phyloP scores from a whole-genome alignment of 2,797 vertebrate genomes.

The Macropodus opercularis region DNA sequence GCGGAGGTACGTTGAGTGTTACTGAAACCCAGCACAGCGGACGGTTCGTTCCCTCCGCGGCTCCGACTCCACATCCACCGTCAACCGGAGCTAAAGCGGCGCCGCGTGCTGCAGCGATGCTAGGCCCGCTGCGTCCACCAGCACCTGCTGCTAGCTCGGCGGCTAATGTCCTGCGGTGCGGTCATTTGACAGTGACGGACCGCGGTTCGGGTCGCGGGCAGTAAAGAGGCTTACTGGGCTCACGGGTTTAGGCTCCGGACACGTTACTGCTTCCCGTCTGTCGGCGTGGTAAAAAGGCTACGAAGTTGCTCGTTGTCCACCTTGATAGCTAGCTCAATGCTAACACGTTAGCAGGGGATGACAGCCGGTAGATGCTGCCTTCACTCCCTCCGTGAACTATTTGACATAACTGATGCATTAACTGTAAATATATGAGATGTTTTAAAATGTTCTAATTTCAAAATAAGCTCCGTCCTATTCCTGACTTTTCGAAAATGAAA shows the following conservation, averaged over 20 bases:
- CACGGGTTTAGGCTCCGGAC: background rate
- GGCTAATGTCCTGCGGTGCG: slow-evolving; percentile 48
- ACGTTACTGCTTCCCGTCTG: background rate
- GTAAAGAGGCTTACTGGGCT: background rate
- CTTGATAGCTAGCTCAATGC: slow-evolving; percentile 55
- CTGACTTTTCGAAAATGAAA: background rate
- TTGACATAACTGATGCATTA: background rate
- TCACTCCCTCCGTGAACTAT: slow-evolving; percentile 4
- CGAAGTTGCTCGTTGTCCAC: slow-evolving; percentile 31
- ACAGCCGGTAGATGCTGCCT: slow-evolving; percentile 52
- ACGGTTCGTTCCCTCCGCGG: rapidly evolving
- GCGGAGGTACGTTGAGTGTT: slow-evolving; percentile 66
- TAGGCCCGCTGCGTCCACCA: slow-evolving; percentile 41
- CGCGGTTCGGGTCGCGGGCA: background rate
- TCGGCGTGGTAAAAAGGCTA: background rate
- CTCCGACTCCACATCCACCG: background rate
- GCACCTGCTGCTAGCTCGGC: slow-evolving; percentile 43
- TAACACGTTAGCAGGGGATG: slow-evolving; percentile 59
- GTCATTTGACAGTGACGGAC: slow-evolving; percentile 46
- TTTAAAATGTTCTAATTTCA: too few relatives aligned
- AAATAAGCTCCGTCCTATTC: background rate
- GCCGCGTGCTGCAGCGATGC: slow-evolving; percentile 51
- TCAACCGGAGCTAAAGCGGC: slow-evolving; percentile 4
- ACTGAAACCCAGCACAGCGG: background rate
- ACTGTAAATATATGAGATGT: rapidly evolving